phyloP scores from a whole-genome alignment of 2,797 vertebrate species.

The Sylvilagus floridanus region DNA sequence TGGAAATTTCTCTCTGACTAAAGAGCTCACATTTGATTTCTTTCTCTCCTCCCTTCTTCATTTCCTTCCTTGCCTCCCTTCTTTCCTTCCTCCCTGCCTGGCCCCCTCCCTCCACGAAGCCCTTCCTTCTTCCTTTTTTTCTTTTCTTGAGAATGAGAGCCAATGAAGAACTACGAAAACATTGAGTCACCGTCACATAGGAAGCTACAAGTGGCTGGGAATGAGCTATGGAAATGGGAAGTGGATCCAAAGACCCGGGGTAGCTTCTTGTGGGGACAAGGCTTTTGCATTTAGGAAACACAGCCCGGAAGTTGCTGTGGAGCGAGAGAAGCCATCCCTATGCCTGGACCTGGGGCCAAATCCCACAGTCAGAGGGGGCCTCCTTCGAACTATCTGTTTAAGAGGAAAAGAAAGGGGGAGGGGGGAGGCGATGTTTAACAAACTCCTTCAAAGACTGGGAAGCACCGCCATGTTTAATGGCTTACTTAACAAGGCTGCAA shows the following conservation, averaged over 20 bases:
- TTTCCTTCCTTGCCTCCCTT: too few relatives aligned
- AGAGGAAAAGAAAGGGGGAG: neutral
- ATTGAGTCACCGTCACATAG: neutral
- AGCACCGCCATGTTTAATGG: conserved; percentile 49
- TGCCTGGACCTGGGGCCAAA: too few relatives aligned
- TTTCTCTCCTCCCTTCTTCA: neutral
- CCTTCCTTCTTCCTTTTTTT: neutral
- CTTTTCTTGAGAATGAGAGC: neutral
- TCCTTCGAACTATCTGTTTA: neutral
- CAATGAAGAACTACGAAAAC: conserved; percentile 6
- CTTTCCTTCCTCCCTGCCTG: too few relatives aligned
- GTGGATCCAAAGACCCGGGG: neutral
- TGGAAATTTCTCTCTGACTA: conserved; percentile 60
- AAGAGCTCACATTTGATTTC: conserved; percentile 53
- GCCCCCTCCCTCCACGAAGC: rapidly evolving
- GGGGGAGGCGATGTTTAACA: neutral
- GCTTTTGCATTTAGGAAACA: neutral
- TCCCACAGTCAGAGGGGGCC: too few relatives aligned
- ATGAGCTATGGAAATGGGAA: neutral
- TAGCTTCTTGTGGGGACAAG: neutral
- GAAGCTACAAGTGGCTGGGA: neutral
- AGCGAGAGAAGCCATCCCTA: neutral
- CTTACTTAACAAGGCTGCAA: neutral
- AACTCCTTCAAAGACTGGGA: conserved; percentile 21
- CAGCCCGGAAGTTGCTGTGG: neutral